A percentile compares a stretch with the other conserved stretches of the same genome.
These are phyloP conservation scores for Mastomys natalensis DNA, from an alignment of 2,113 vertebrate species.

Conservation along the genomic window DNA sequence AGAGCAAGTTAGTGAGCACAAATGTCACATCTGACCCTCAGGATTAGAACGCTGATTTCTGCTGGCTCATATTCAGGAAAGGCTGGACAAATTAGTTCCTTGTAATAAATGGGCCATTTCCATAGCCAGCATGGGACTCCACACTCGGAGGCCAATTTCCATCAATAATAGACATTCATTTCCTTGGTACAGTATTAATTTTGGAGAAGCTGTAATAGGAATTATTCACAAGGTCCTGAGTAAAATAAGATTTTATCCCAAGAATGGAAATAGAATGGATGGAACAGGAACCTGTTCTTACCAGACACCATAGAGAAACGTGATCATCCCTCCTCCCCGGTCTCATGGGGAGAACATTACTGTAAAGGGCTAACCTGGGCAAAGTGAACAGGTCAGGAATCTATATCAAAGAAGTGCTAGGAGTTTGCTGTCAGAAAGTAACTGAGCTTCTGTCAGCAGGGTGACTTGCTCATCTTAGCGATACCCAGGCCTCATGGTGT, in stretches of 20 bases:
- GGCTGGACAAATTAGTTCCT: background rate
- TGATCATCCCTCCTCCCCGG: background rate
- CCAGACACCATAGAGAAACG: background rate
- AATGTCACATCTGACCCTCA: background rate
- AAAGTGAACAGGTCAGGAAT: background rate
- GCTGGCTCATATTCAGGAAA: background rate
- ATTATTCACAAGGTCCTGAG: background rate
- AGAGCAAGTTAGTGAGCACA: background rate
- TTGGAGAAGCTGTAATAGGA: background rate
- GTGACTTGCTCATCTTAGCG: background rate
- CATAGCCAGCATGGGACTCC: background rate
- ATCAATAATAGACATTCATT: background rate
- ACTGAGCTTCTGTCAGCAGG: background rate
- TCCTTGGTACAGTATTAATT: slow-evolving; percentile 11
- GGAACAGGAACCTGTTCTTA: background rate
- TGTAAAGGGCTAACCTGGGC: background rate
- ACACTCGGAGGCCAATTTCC: background rate
- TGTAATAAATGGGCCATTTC: background rate
- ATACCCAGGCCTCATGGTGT: background rate
- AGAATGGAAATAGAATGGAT: background rate
- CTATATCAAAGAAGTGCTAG: background rate
- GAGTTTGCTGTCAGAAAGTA: background rate
- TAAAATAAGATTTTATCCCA: slow-evolving; percentile 24
- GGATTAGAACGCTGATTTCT: slow-evolving; percentile 1
- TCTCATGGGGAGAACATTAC: background rate